These are phyloP conservation scores for Stegodyphus mimosarum DNA, from an alignment of 1,140 invertebrate genomes.

Conservation along the genomic window DNA sequence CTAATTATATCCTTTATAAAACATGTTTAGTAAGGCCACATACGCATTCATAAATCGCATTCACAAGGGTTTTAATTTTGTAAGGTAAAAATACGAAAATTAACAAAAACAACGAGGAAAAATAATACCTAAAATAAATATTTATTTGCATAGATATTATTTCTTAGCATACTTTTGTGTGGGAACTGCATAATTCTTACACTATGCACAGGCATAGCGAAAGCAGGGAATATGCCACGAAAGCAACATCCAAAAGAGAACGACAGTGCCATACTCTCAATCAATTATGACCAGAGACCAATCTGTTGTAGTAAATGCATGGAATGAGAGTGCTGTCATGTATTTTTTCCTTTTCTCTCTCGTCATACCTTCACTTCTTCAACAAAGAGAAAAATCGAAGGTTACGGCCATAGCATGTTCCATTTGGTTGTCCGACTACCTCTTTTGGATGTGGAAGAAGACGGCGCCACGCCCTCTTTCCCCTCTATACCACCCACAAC, in stretches of 20 bases:
- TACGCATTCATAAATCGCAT: no score
- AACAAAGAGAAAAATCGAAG: conserved; percentile 9
- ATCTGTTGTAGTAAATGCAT: conserved; percentile 20
- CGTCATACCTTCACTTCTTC: background rate
- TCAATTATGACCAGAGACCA: conserved; percentile 33
- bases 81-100: no score
- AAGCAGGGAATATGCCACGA: background rate
- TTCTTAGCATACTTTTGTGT: no score
- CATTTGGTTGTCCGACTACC: background rate
- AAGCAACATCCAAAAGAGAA: background rate
- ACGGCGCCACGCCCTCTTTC: background rate
- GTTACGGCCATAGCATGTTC: conserved; percentile 10
- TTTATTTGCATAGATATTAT: no score
- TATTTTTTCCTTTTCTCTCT: background rate
- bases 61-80: no score
- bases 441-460: background rate
- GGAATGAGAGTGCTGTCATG: background rate
- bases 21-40: no score
- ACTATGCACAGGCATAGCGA: no score
- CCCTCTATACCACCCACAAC: no score
- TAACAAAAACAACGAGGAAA: no score
- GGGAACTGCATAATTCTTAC: no score
- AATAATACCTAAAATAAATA: no score
- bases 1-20: no score
- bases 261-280: background rate